Evolutionary conservation across 2,797 vertebrate genomes (phyloP), one percentile per base, ranked within the genome.

Genomic region (Ptychadena robeensis): DNA sequence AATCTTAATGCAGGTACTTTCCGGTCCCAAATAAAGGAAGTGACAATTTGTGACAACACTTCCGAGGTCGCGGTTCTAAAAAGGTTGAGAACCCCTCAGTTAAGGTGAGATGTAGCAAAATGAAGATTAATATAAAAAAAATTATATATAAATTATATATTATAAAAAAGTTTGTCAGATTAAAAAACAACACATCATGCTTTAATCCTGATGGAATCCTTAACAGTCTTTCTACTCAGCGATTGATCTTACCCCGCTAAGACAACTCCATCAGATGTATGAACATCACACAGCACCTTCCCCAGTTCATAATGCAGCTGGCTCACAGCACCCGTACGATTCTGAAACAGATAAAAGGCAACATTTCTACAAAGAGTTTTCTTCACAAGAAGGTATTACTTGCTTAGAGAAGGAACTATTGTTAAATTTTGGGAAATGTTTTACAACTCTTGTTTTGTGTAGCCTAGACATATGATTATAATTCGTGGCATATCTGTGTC

Each of bases 221-320:
- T 53, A 22, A 22, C 18, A 53, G 18, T 22, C 44, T 53, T 22
- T 53, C 6, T 22, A 53, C 44, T 53, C 44, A 53, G 18, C 6
- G 4, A 53, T 35, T 32, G 28, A 32, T 27, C 83, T 97, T 93
- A 99, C 97, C 98, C 97, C 0, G 97, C 96, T 76, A 99, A 85
- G 70, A 97, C 95, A 2, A 96, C 93, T 10, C 91, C 92, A n/a
- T 95, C 93, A 1, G 93, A 95, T 85, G 95, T 96, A 88, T 94
- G 93, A 27, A 95, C 96, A 0, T 96, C 96, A 79, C 96, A 98
- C 3, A 99, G 87, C 14, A 98, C 91, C 1, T 95, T 95, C 0
- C 98, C 97, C 27, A 96, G 89, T 85, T 98, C 93, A 0, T 95
- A 96, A 38, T 96, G 96, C 89, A 99, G 93, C 89, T 98, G 95